phyloP scores from a whole-genome alignment of 2,888 invertebrate species.

The Chaetogeoica ovagalla region DNA sequence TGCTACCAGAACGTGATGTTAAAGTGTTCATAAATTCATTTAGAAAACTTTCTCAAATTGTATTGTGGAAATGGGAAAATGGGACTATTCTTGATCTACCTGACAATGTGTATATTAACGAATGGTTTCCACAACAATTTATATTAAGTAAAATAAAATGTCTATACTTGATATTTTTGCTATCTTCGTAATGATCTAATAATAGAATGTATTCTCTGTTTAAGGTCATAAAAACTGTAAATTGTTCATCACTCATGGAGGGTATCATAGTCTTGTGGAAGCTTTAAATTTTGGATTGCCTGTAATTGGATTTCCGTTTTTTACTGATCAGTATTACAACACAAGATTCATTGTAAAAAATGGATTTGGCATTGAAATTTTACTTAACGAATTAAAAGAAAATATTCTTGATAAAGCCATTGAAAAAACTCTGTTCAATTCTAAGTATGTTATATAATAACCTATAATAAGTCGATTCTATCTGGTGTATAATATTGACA shows the following conservation, averaged over 20 bases:
- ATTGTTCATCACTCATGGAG: conserved; percentile 41
- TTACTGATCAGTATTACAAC: conserved; percentile 31
- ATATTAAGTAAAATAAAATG: conserved; percentile 9
- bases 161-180: too few species aligned
- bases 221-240: conserved; percentile 35
- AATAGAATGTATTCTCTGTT: background rate
- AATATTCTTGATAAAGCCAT: conserved; percentile 23
- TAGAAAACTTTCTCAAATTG: conserved; percentile 26
- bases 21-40: conserved; percentile 22
- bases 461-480: too few species aligned
- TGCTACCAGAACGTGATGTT: background rate
- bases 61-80: conserved; percentile 45
- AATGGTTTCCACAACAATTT: conserved; percentile 40
- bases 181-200: too few species aligned
- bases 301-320: conserved; percentile 41
- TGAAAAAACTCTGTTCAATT: background rate
- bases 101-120: conserved; percentile 16
- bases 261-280: conserved; percentile 42
- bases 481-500: too few species aligned
- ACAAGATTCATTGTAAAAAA: conserved; percentile 18
- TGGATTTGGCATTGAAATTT: conserved; percentile 28
- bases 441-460: background rate
- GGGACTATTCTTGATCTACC: conserved; percentile 2
- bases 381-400: background rate
- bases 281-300: conserved; percentile 15